Evolutionary conservation across 2,888 invertebrate genomes (phyloP).

Genomic region (Desoria tigrina): DNA sequence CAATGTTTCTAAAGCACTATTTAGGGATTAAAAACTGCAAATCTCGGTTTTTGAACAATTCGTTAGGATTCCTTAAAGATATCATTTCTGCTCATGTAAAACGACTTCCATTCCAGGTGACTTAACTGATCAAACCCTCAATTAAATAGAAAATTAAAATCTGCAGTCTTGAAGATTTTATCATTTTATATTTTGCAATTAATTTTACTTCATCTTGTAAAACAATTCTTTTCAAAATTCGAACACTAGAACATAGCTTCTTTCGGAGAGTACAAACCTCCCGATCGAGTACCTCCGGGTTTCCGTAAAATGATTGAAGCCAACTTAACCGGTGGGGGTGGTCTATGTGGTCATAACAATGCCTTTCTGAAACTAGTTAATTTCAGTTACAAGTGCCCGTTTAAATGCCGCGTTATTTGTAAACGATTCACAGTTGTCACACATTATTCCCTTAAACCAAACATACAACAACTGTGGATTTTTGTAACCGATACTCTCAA

Average conservation of each 20-base stretch:
- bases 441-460: no score
- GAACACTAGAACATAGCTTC: no score
- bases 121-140: neutral
- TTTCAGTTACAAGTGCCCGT: no score
- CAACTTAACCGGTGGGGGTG: constrained; percentile 26
- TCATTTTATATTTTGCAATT: no score
- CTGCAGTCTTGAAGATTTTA: no score
- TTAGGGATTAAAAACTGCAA: constrained; percentile 31
- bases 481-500: no score
- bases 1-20: constrained; percentile 28
- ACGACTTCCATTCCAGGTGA: constrained; percentile 39
- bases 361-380: constrained; percentile 26
- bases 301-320: constrained; percentile 10
- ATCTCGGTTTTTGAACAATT: constrained; percentile 24
- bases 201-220: no score
- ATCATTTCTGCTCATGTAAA: constrained; percentile 24
- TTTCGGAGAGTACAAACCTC: constrained; percentile 34
- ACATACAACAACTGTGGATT: no score
- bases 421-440: no score
- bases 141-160: no score
- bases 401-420: no score
- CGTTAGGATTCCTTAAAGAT: constrained; percentile 25
- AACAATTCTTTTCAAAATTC: no score
- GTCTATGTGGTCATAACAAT: constrained; percentile 34
- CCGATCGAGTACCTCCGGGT: constrained; percentile 19